phyloP scores from a whole-genome alignment of 1,140 invertebrate genomes.

The Apis florea region DNA sequence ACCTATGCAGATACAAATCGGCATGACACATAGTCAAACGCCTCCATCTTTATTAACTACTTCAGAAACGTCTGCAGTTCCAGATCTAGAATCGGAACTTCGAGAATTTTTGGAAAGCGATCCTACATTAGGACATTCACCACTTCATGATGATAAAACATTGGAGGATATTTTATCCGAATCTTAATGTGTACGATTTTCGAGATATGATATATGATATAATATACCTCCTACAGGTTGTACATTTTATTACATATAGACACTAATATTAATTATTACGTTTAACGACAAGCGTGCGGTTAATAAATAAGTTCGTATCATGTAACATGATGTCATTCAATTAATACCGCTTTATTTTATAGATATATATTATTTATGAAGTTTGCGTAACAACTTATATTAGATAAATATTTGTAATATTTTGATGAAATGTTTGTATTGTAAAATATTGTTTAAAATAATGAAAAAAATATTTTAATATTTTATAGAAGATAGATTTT shows the following conservation, averaged over 20 bases:
- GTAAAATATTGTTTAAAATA: background rate
- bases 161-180: constrained; percentile 84
- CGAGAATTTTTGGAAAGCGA: constrained; percentile 86
- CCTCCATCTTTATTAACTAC: constrained; percentile 64
- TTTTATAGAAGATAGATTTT: background rate
- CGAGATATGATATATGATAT: constrained; percentile 7
- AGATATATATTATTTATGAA: constrained; percentile 26
- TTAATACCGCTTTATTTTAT: background rate
- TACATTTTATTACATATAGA: constrained; percentile 54
- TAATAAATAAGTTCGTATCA: constrained; percentile 16
- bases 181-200: constrained; percentile 72
- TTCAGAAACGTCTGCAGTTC: constrained; percentile 74
- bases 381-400: background rate
- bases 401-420: background rate
- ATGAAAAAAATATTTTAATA: background rate
- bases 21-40: constrained; percentile 70
- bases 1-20: constrained; percentile 75
- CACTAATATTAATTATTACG: background rate
- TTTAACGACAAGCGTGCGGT: constrained; percentile 1
- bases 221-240: constrained; percentile 29
- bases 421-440: background rate
- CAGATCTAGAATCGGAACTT: constrained; percentile 86
- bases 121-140: constrained; percentile 82
- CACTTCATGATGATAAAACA: constrained; percentile 83
- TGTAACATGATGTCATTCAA: background rate